A percentile compares a stretch with the other conserved stretches of the same genome.
phyloP scores from a whole-genome alignment of 2,797 vertebrate genomes.

The Crypturellus tataupa region DNA sequence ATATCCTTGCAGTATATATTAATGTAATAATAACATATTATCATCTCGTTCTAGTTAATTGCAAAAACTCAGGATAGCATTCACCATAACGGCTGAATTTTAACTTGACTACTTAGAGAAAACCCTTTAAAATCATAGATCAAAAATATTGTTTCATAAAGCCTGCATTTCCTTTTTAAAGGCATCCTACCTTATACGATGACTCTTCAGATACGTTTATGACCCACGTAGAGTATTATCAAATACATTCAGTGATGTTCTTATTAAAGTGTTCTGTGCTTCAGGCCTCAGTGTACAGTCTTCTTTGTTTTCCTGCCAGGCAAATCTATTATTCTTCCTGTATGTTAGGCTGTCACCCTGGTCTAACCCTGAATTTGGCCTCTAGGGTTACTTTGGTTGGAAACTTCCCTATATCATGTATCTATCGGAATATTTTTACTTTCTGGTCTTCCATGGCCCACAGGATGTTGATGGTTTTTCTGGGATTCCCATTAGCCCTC shows the following conservation, averaged over 20 bases:
- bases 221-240: constrained; percentile 44
- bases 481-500: background rate
- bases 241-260: constrained; percentile 28
- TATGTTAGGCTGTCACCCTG: background rate
- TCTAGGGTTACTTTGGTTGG: background rate
- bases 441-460: background rate
- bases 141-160: constrained; percentile 24
- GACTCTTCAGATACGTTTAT: constrained; percentile 44
- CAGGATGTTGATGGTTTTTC: background rate
- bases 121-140: constrained; percentile 29
- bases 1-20: background rate
- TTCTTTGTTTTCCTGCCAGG: constrained; percentile 47
- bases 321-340: background rate
- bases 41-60: background rate
- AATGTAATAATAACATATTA: background rate
- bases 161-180: constrained; percentile 56
- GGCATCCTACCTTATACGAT: constrained; percentile 27
- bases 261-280: constrained; percentile 49
- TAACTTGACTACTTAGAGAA: background rate
- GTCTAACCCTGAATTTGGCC: background rate
- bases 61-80: background rate
- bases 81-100: background rate
- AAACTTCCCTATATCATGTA: background rate
- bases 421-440: background rate
- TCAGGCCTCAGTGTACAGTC: background rate